Evolutionary conservation across 2,888 invertebrate species (phyloP).

Genomic region (Drosophila kanekoi): DNA sequence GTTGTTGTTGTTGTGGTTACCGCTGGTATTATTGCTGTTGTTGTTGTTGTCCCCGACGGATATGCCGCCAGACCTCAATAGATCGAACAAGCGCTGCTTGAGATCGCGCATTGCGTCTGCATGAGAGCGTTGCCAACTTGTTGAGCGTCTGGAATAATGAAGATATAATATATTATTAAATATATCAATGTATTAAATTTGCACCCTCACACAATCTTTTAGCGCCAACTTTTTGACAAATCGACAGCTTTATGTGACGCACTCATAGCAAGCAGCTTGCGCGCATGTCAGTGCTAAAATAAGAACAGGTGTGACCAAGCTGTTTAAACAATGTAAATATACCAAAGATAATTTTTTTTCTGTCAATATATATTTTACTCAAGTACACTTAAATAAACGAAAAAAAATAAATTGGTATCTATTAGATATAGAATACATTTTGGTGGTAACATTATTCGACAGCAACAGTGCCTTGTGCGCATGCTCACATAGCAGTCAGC

Average conservation of each 20-base stretch:
- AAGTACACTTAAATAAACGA: no score
- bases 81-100: constrained; percentile 84
- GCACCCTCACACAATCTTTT: not conserved
- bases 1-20: constrained; percentile 22
- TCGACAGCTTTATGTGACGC: not conserved
- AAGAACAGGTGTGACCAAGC: not conserved
- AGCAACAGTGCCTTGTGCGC: not conserved
- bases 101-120: constrained; percentile 83
- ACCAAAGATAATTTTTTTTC: not conserved
- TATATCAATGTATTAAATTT: not conserved
- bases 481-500: constrained; percentile 27
- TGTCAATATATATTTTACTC: not conserved
- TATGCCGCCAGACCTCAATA: constrained; percentile 80
- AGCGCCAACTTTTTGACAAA: not conserved
- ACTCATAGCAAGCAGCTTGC: constrained; percentile 12
- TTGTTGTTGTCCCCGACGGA: constrained; percentile 64
- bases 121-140: constrained; percentile 19
- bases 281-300: not conserved
- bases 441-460: no score
- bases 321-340: no score
- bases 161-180: not conserved
- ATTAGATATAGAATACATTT: no score
- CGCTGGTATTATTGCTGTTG: constrained; percentile 12
- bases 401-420: no score
- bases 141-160: constrained; percentile 34